Conservation (phyloP, 2,113 vertebrate genomes). For the Microtus oregoni region DNA sequence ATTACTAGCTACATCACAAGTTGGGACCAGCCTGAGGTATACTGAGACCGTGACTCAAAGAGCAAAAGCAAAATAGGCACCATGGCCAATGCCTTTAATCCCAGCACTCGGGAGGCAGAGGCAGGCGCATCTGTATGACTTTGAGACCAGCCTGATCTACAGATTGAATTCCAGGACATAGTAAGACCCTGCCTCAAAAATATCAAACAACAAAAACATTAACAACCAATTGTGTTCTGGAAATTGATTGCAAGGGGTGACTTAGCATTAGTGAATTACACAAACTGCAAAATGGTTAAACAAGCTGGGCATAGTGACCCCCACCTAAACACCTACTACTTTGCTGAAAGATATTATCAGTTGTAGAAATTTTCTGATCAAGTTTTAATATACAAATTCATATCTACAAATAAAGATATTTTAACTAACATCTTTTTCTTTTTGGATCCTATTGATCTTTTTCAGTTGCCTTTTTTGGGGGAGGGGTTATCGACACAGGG, state of each 20-base stretch:
- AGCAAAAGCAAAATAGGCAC: not conserved
- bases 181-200: not conserved
- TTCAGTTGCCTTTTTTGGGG: not conserved
- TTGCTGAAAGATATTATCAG: not conserved
- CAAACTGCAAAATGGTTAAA: not conserved
- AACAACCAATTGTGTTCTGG: not conserved
- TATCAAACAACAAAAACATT: not conserved
- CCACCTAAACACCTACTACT: not conserved
- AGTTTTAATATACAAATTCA: not conserved
- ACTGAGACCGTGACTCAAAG: not conserved
- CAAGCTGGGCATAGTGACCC: not conserved
- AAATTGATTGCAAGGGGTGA: not conserved
- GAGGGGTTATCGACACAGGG: no score
- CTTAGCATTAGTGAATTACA: not conserved
- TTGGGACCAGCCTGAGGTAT: not conserved
- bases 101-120: not conserved
- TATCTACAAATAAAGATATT: not conserved
- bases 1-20: not conserved
- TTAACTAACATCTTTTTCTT: not conserved
- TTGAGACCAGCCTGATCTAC: not conserved
- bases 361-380: not conserved
- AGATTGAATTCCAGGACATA: not conserved
- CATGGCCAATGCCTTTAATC: not conserved
- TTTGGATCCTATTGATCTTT: not conserved
- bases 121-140: not conserved